Conservation (phyloP, 2,113 vertebrate genomes). For the Pleuronectes platessa region DNA sequence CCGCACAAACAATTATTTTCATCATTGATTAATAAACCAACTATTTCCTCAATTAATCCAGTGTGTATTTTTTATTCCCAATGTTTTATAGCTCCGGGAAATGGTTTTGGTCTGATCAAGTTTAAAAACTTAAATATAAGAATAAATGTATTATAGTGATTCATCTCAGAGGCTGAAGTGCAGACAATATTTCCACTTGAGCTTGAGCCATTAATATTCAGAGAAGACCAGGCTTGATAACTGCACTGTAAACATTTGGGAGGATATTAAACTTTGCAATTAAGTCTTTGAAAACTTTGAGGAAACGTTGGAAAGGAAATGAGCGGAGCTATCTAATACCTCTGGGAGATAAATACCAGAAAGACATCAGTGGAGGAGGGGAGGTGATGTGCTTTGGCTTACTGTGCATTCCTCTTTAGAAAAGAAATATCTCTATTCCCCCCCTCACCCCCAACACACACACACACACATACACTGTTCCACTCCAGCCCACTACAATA, state of each 20-base stretch:
- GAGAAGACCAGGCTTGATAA: not conserved
- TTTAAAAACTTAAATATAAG: not conserved
- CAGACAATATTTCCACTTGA: not conserved
- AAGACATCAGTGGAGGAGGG: conserved; percentile 48
- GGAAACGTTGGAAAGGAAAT: conserved; percentile 52
- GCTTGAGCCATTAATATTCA: not conserved
- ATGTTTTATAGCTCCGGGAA: no score
- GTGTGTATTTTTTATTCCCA: no score
- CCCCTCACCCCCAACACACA: conserved; percentile 24
- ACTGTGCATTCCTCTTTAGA: conserved; percentile 53
- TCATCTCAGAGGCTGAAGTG: not conserved
- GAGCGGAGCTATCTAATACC: conserved; percentile 49
- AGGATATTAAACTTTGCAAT: conserved; percentile 46
- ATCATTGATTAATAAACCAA: no score
- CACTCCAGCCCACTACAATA: conserved; percentile 10
- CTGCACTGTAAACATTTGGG: not conserved
- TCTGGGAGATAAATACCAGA: conserved; percentile 61
- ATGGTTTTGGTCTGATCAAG: not conserved
- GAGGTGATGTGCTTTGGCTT: conserved; percentile 31
- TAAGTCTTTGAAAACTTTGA: conserved; percentile 11
- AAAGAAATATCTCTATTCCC: not conserved
- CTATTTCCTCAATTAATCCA: no score
- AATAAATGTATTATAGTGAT: not conserved
- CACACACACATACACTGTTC: not conserved
- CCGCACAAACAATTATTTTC: no score